phyloP scores from a whole-genome alignment of 2,888 invertebrate genomes.

The Sphinx pinastri region DNA sequence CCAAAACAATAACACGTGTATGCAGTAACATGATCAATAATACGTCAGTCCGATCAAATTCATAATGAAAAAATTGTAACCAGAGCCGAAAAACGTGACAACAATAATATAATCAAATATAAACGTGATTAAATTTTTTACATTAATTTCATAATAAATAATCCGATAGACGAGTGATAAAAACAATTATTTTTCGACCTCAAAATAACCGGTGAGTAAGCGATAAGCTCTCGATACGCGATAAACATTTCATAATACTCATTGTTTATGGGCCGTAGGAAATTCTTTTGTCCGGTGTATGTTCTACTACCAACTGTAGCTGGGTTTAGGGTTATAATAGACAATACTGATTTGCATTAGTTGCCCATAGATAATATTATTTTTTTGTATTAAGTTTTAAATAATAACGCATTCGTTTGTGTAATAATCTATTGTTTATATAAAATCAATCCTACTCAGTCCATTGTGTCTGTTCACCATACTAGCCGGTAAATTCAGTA shows the following conservation, averaged over 20 bases:
- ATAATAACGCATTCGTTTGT: too few relatives aligned
- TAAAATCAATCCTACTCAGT: too few relatives aligned
- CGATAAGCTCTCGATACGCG: constrained; percentile 10
- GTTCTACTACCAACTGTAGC: too few relatives aligned
- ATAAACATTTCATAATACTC: constrained; percentile 27
- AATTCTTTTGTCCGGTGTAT: constrained; percentile 11
- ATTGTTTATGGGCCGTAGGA: constrained; percentile 25
- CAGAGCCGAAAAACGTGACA: constrained; percentile 2
- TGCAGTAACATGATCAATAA: neutral
- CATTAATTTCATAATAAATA: constrained; percentile 15
- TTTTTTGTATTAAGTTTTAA: too few relatives aligned
- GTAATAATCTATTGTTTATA: too few relatives aligned
- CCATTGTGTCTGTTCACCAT: too few relatives aligned
- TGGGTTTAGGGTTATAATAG: too few relatives aligned
- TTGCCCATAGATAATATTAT: too few relatives aligned
- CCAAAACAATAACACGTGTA: too few relatives aligned
- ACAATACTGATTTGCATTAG: too few relatives aligned
- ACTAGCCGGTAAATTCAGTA: too few relatives aligned
- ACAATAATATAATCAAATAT: neutral
- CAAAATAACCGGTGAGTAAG: constrained; percentile 30
- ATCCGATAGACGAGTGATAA: constrained; percentile 20
- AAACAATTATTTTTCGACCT: constrained; percentile 31
- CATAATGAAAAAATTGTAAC: neutral
- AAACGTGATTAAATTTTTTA: constrained; percentile 9
- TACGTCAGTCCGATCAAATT: neutral